Percentiles rank a stretch among this genome's conserved stretches.
Evolutionary conservation across 2,113 vertebrate species (phyloP).

Genomic region (Hypomesus transpacificus): DNA sequence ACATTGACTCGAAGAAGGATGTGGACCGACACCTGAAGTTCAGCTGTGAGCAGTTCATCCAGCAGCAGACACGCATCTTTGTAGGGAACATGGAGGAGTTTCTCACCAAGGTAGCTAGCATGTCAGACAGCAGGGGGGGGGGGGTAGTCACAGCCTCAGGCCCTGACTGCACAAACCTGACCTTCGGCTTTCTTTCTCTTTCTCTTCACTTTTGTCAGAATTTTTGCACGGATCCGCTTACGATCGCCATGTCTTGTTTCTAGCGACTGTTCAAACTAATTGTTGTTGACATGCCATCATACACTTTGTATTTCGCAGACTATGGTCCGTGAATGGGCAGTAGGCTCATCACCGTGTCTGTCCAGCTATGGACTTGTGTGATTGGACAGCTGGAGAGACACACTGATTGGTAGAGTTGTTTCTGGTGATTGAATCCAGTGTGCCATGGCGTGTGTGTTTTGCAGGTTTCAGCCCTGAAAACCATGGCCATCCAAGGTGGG

Average conservation of each 20-base stretch:
- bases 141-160: slow-evolving; percentile 45
- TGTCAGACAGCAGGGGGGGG: slow-evolving; percentile 19
- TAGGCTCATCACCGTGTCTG: too few species aligned
- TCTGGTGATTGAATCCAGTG: not conserved
- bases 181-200: slow-evolving; percentile 44
- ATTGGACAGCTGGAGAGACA: not conserved
- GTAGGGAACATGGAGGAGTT: slow-evolving; percentile 92
- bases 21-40: slow-evolving; percentile 95
- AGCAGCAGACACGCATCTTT: slow-evolving; percentile 92
- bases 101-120: slow-evolving; percentile 84
- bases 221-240: not conserved
- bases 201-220: not conserved
- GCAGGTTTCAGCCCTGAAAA: slow-evolving; percentile 88
- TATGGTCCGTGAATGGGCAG: too few species aligned
- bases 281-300: too few species aligned
- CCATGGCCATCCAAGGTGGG: slow-evolving; percentile 90
- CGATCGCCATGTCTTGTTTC: not conserved
- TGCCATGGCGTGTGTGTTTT: slow-evolving; percentile 6
- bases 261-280: not conserved
- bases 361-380: too few species aligned
- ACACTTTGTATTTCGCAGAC: too few species aligned
- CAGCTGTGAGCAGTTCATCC: slow-evolving; percentile 97
- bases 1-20: slow-evolving; percentile 98
- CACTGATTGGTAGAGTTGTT: not conserved
- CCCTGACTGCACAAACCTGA: slow-evolving; percentile 38